Evolutionary conservation across 1,140 invertebrate genomes (phyloP), one percentile per base, ranked within the genome.

Genomic region (Rhagoletis zephyria): DNA sequence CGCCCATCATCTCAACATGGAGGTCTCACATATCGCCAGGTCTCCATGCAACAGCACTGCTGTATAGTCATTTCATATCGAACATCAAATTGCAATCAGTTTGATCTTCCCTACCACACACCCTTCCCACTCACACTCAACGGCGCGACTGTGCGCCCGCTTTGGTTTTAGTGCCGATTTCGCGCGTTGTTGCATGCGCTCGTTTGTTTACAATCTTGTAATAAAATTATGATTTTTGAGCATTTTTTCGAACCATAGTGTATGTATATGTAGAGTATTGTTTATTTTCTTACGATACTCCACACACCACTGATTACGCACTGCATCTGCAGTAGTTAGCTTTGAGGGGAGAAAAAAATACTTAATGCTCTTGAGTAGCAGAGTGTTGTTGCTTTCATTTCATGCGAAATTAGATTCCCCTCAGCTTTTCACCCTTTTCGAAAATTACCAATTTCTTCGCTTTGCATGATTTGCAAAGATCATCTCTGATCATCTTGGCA

Each of bases 161-260:
- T 14, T 42, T 16, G 4, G 1, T 63, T 63, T 63, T 4, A 14
- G 4, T 14, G 12, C 61, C 16, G 61, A n/a, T 74, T 74, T 74
- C 45, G 16, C 70, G n/a, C 61, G n/a, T 63, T 12, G n/a, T 63
- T 63, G 61, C 61, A 63, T 10, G 70, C 70, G 42, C 14, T 14
- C 16, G 14, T 56, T 81, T 81, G 74, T 81, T 81, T 81, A 81
- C 48, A 81, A 45, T 45, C 40, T n/a, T 74, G 67, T 48, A 74
- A 48, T 48, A 74, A 74, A 74, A 45, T 74, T 81, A 81, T 81
- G 45, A 81, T 56, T 51, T 74, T 74, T 45, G 48, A 16, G 12
- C 40, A 51, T 0, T 67, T 56, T 67, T 48, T 74, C 14, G 5
- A 4, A 40, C 2, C 1, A 7, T 30, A 81, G 19, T 48, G 30